Evolutionary conservation across 2,797 vertebrate genomes (phyloP), one percentile per base, ranked within the genome.

Genomic region (Malurus splendens): DNA sequence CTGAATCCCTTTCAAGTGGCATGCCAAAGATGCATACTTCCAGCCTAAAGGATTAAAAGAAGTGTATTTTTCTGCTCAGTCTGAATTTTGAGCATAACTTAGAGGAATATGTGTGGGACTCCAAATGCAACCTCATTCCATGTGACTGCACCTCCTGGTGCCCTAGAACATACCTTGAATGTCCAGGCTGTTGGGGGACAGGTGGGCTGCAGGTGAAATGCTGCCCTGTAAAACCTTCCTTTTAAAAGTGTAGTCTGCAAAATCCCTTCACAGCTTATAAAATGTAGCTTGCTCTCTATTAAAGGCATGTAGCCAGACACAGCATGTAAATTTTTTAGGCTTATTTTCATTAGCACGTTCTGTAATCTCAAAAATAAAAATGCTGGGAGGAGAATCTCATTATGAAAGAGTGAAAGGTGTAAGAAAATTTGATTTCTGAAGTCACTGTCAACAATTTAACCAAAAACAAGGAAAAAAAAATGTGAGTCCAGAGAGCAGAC

Each of bases 181-280:
- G 11, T 1, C 0, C 8, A 0, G 0, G 20, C 18, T 75, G 2
- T 1, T 17, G 15, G 39, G 47, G 44, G 11, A 14, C 65, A 61
- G 33, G 12, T 1, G 1, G 7, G 39, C 44, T 79, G 36, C 28
- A 41, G 54, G 10, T 36, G 45, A 8, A 0, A 15, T 27, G 50
- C 47, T 73, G 39, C 18, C 32, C 19, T 59, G 18, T 14, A 27
- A 57, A 18, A 19, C 23, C 30, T 86, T 2, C 0, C 52, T 64
- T 2, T 1, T 56, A 32, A 28, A 84, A 57, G 9, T 10, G 4
- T 18, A 44, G 22, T 18, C 44, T 44, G 25, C 22, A 56, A 51
- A 50, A 41, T 59, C 25, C 30, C 32, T 44, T 67, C 41, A 33
- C 8, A 74, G 22, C n/a, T 80, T 56, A 36, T 45, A 48, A 82